phyloP scores from a whole-genome alignment of 2,113 vertebrate species.

The Antigone vipio region DNA sequence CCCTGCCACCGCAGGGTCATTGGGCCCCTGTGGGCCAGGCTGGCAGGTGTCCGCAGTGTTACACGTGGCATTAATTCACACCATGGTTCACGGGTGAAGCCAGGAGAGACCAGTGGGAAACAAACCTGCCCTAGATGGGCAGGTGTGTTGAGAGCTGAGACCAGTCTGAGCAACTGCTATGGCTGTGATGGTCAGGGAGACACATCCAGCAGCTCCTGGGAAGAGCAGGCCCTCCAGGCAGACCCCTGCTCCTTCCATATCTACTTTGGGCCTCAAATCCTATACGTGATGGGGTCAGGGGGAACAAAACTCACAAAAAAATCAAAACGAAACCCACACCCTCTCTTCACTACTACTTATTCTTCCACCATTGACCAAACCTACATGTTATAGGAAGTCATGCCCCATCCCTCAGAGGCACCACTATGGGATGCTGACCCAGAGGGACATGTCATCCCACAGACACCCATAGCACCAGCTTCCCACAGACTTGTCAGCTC shows the following conservation, averaged over 20 bases:
- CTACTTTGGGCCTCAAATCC: not conserved
- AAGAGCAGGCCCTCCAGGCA: not conserved
- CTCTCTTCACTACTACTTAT: not conserved
- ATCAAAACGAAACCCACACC: rapidly evolving
- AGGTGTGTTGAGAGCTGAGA: not conserved
- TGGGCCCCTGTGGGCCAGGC: rapidly evolving
- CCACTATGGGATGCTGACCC: not conserved
- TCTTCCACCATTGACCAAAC: not conserved
- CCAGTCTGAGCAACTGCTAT: not conserved
- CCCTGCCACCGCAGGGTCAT: not conserved
- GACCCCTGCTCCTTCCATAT: not conserved
- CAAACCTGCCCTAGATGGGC: not conserved
- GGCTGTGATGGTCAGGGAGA: rapidly evolving
- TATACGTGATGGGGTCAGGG: rapidly evolving
- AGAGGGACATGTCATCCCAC: not conserved
- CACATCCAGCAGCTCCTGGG: not conserved
- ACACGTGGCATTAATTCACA: not conserved
- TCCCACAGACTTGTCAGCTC: not conserved
- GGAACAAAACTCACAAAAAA: not conserved
- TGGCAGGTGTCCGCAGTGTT: not conserved
- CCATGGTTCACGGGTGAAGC: not conserved
- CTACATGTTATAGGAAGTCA: rapidly evolving
- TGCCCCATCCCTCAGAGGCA: not conserved
- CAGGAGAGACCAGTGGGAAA: not conserved
- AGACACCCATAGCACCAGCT: not conserved